Evolutionary conservation across 2,797 vertebrate genomes (phyloP).

Genomic region (Molossus alvarezi): DNA sequence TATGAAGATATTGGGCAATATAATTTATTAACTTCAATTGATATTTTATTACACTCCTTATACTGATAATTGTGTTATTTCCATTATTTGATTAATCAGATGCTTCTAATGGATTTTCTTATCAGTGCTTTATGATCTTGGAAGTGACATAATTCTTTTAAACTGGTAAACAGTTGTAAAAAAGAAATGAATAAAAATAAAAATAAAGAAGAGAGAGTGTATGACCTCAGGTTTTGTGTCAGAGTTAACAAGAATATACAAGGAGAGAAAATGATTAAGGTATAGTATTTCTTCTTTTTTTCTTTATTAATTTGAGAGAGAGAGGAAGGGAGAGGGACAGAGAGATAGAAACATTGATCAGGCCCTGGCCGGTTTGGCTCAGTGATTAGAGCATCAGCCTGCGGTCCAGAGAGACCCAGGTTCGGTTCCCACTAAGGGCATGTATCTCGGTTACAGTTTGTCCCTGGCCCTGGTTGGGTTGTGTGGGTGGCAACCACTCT

Average conservation of each 20-base stretch:
- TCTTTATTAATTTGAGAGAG: too few species aligned
- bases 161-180: not conserved
- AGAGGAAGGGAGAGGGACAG: too few species aligned
- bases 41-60: not conserved
- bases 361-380: too few species aligned
- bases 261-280: not conserved
- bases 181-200: not conserved
- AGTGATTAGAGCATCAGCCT: too few species aligned
- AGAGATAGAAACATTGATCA: too few species aligned
- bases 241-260: not conserved
- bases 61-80: not conserved
- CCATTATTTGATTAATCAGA: not conserved
- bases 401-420: too few species aligned
- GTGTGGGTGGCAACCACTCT: too few species aligned
- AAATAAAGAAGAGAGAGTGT: not conserved
- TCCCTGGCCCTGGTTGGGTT: too few species aligned
- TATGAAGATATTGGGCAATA: not conserved
- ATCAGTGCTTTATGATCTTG: not conserved
- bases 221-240: not conserved
- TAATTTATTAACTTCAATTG: not conserved
- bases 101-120: not conserved
- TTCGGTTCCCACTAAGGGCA: too few species aligned
- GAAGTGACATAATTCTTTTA: slow-evolving; percentile 26
- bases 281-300: not conserved
- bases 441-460: too few species aligned